Percentiles rank a stretch among this genome's conserved stretches.
phyloP scores from a whole-genome alignment of 2,888 invertebrate species.

The Eupithecia vulgata region DNA sequence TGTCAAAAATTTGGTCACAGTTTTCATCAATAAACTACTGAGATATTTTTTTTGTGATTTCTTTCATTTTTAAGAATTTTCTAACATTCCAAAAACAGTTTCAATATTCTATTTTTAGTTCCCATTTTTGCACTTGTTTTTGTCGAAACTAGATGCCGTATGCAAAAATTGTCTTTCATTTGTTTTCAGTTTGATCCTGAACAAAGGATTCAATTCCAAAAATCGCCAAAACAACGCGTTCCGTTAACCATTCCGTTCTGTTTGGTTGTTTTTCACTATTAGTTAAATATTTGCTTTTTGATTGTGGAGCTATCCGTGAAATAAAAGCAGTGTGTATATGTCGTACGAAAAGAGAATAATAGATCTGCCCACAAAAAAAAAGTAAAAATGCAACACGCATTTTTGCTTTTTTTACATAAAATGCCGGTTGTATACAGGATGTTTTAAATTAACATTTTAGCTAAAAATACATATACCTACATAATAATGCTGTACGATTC shows the following conservation, averaged over 20 bases:
- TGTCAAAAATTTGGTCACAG: too few species aligned
- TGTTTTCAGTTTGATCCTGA: background rate
- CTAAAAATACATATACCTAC: too few species aligned
- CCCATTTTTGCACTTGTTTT: background rate
- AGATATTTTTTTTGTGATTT: too few species aligned
- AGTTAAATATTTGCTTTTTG: background rate
- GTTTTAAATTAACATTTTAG: too few species aligned
- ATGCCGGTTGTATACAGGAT: too few species aligned
- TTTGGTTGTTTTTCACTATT: constrained; percentile 2
- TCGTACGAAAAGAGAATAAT: background rate
- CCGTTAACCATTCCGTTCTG: background rate
- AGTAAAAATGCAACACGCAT: too few species aligned
- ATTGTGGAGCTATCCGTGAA: constrained; percentile 5
- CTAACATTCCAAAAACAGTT: too few species aligned
- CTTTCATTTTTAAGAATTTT: too few species aligned
- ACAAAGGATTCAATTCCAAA: constrained; percentile 6
- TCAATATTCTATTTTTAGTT: too few species aligned
- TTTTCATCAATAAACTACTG: too few species aligned
- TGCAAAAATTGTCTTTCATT: background rate
- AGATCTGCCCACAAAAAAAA: background rate
- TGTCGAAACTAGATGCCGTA: background rate
- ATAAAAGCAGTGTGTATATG: constrained; percentile 1
- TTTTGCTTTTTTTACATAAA: background rate
- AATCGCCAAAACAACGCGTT: background rate
- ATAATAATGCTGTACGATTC: too few species aligned